Evolutionary conservation across 2,113 vertebrate species (phyloP), one percentile per base, ranked within the genome.

Genomic region (Ellobius talpinus): DNA sequence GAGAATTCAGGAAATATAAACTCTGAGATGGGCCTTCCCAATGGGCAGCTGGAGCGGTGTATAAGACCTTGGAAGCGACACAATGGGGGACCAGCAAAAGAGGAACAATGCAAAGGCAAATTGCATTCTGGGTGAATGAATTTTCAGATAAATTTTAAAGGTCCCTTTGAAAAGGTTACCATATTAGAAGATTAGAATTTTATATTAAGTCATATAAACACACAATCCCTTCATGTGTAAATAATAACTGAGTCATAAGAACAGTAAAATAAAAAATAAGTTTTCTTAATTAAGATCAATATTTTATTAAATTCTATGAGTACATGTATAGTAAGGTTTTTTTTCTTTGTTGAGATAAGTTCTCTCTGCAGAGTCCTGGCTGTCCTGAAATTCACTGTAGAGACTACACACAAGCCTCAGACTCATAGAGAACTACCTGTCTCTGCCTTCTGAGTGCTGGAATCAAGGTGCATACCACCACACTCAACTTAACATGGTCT

Each of bases 301-400:
- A 68, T 90, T 90, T 93, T 36, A 65, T 90, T 84, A 89, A 90
- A 17, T 88, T 13, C 52, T 77, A 65, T 13, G 42, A 73, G 86
- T 50, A 14, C 2, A 16, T 36, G 9, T 45, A 7, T 74, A 31
- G 39, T 42, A 45, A 52, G 29, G 14, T 45, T n/a, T 85, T 31
- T 31, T 74, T 87, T n/a, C 11, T 58, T 81, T 79, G 33, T 36
- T 52, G n/a, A 8, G 21, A 9, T 61, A 42, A 84, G 13, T 7
- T 84, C 3, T 82, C 81, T 82, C 81, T 84, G 24, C 81, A 17
- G 55, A 63, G 3, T 58, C 24, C 55, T 39, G 55, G 24, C n/a
- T 82, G 79, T 61, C 81, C 81, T 61, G 52, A 55, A 39, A 39
- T n/a, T 82, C 55, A 4, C 36, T 58, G 3, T 82, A 26, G 8